Base-by-base conservation (phyloP, 2,113 vertebrate species). In the Eubucco bourcierii region DNA sequence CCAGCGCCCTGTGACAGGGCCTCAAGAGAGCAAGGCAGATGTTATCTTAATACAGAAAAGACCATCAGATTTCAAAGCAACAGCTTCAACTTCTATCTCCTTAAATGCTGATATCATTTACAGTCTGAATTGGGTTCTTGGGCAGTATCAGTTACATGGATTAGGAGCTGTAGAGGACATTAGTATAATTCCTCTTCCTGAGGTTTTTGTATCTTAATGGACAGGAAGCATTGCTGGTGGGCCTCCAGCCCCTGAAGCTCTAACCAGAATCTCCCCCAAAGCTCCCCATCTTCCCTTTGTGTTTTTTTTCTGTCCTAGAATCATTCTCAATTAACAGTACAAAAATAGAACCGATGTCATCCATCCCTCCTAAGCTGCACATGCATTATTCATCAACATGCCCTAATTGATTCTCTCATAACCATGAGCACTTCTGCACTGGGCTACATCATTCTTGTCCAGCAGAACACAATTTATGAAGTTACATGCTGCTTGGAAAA, bases 371-470 rank as follows among this genome's bases (percentile, higher is more conserved):
- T 82, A 94, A 94, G 68, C 79, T 90, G 53, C 59, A 73, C 61
- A 95, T 96, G 66, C 83, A 95, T 96, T 95, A 96, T 96, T 96
- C 96, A 96, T 95, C 83, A 91, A 41, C 75, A 70, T 93, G 90
- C 83, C 77, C 82, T 95, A 96, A 96, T 92, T 95, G 90, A 88
- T 94, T 88, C 95, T 90, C 87, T 87, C 90, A 67, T 90, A 97
- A 90, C 92, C 88, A 93, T 76, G 70, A 90, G 86, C 84, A 85
- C 86, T 95, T 82, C 86, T 94, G 87, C 41, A 56, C 74, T 92
- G 87, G 94, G 83, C 87, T 81, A 18, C 82, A 37, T 64, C 65
- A 7, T 90, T 85, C 90, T 60, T 87, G 84, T 76, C 90, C 92
- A 90, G 65, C 56, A 92, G 52, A 89, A 56, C 59, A 81, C 71